Conservation (phyloP, 2,113 vertebrate species). For the Ranitomeya variabilis region DNA sequence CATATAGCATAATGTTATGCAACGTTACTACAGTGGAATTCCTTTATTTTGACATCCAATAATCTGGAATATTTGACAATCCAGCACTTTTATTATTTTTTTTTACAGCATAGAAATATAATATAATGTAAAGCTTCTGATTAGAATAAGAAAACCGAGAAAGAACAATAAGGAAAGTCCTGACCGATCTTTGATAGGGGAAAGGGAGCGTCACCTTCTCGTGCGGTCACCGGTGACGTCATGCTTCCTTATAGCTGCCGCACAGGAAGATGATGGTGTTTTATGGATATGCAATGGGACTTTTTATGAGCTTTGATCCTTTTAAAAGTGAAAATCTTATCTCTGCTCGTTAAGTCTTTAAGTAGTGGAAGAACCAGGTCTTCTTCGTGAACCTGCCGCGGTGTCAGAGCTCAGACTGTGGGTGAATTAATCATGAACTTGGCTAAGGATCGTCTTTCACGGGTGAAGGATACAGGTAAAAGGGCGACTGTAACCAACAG, state of each 20-base stretch:
- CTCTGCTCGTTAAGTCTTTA: not conserved
- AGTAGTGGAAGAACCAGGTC: not conserved
- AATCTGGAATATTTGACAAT: not conserved
- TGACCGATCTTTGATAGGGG: not conserved
- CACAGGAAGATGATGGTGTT: not conserved
- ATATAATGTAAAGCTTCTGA: not conserved
- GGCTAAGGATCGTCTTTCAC: conserved; percentile 31
- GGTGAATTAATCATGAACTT: conserved; percentile 42
- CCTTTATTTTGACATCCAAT: not conserved
- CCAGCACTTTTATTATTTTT: too few species aligned
- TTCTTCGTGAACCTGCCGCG: not conserved
- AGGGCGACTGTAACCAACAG: not conserved
- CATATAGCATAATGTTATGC: not conserved
- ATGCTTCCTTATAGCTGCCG: not conserved
- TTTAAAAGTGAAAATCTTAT: not conserved
- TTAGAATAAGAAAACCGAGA: not conserved
- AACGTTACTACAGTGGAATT: not conserved
- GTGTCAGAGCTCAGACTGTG: not conserved
- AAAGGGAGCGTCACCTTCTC: not conserved
- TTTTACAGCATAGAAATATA: not conserved
- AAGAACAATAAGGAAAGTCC: not conserved
- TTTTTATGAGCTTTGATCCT: not conserved
- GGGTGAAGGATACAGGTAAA: conserved; percentile 1
- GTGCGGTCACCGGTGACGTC: not conserved
- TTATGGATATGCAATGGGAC: not conserved